These are phyloP conservation scores for Dicycla oo DNA, from an alignment of 2,888 invertebrate species.

Conservation along the genomic window DNA sequence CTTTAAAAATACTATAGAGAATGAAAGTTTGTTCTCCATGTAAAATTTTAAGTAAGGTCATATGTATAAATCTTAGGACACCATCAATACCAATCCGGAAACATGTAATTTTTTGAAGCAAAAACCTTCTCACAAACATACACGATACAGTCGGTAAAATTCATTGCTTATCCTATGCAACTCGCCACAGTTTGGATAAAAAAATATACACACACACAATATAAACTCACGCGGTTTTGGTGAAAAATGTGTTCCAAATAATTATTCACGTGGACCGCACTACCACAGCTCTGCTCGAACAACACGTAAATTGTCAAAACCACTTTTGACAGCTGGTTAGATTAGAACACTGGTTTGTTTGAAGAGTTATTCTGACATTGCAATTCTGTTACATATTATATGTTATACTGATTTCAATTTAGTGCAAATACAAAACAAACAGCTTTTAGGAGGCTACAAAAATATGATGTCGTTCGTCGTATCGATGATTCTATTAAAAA, in stretches of 20 bases:
- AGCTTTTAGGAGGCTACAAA: not conserved
- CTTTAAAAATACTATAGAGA: no score
- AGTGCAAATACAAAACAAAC: not conserved
- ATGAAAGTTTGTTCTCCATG: no score
- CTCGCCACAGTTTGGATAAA: no score
- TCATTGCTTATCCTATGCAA: no score
- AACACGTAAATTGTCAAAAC: constrained; percentile 35
- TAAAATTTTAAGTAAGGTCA: no score
- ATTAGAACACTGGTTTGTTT: constrained; percentile 27
- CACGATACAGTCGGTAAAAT: no score
- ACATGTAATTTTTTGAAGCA: no score
- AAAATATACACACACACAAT: no score
- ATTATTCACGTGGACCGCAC: constrained; percentile 5
- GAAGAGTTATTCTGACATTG: constrained; percentile 8
- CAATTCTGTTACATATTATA: not conserved
- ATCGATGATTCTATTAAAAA: no score
- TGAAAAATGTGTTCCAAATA: constrained; percentile 24
- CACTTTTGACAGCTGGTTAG: constrained; percentile 38
- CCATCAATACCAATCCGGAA: no score
- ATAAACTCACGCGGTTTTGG: not conserved
- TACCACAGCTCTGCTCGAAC: not conserved
- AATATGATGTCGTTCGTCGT: not conserved
- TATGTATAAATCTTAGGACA: no score
- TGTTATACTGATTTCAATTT: constrained; percentile 16
- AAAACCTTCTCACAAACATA: no score